phyloP scores from a whole-genome alignment of 2,797 vertebrate species.

The Varecia variegata region DNA sequence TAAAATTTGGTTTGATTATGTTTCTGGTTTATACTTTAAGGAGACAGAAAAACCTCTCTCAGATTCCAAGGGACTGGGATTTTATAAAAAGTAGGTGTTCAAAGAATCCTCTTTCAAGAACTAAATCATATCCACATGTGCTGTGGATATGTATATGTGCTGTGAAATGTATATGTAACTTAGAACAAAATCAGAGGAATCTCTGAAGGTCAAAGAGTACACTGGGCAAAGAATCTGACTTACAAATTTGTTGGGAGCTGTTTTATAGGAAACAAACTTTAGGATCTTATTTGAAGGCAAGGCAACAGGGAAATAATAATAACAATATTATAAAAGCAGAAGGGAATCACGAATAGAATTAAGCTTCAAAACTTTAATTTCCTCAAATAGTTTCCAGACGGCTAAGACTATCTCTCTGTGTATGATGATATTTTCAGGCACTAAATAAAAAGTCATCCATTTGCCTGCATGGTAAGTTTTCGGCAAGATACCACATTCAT shows the following conservation, averaged over 20 bases:
- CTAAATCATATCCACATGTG: constrained; percentile 43
- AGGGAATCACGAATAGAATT: background rate
- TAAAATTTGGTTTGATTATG: background rate
- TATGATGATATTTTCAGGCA: background rate
- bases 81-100: constrained; percentile 26
- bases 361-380: constrained; percentile 28
- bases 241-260: background rate
- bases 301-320: background rate
- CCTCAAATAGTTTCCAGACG: constrained; percentile 49
- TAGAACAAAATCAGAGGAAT: background rate
- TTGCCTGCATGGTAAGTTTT: background rate
- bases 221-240: background rate
- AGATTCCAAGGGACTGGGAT: background rate
- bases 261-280: background rate
- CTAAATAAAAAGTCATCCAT: background rate
- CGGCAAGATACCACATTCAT: background rate
- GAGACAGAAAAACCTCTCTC: background rate
- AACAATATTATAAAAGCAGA: background rate
- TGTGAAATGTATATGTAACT: background rate
- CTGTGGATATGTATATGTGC: background rate
- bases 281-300: background rate
- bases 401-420: background rate
- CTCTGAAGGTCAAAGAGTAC: background rate
- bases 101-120: background rate
- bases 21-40: background rate